These are phyloP conservation scores for Microctenopoma stevenorrisi DNA, from an alignment of 2,797 vertebrate species.

Conservation along the genomic window DNA sequence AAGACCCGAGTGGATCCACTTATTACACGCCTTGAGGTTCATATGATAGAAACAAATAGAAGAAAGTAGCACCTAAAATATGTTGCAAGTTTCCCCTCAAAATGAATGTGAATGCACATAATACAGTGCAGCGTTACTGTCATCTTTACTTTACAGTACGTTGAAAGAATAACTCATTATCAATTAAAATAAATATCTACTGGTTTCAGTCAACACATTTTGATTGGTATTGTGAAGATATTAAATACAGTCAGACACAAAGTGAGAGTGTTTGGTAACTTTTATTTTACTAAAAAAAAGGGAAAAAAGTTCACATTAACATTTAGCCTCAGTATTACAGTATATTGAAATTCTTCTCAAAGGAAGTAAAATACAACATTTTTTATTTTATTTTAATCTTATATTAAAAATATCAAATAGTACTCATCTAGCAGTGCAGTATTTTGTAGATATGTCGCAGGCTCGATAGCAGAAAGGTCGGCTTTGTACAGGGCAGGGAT, in stretches of 20 bases:
- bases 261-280: constrained; percentile 71
- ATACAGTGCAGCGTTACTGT: not conserved
- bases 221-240: not conserved
- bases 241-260: constrained; percentile 26
- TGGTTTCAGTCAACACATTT: not conserved
- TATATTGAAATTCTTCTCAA: constrained; percentile 83
- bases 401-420: constrained; percentile 89
- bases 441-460: constrained; percentile 80
- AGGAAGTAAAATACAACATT: constrained; percentile 84
- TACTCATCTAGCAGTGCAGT: constrained; percentile 85
- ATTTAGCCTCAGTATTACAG: constrained; percentile 84
- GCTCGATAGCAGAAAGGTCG: constrained; percentile 80
- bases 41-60: not conserved
- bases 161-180: not conserved
- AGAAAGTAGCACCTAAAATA: not conserved
- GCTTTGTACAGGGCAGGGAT: constrained; percentile 67
- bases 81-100: not conserved
- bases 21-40: not conserved
- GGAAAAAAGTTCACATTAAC: constrained; percentile 81
- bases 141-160: not conserved
- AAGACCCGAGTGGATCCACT: no score
- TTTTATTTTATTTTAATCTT: constrained; percentile 81
- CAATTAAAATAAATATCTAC: not conserved
- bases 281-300: constrained; percentile 83
- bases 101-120: not conserved